Base-by-base conservation (phyloP, 2,888 invertebrate genomes). In the Drepana falcataria region DNA sequence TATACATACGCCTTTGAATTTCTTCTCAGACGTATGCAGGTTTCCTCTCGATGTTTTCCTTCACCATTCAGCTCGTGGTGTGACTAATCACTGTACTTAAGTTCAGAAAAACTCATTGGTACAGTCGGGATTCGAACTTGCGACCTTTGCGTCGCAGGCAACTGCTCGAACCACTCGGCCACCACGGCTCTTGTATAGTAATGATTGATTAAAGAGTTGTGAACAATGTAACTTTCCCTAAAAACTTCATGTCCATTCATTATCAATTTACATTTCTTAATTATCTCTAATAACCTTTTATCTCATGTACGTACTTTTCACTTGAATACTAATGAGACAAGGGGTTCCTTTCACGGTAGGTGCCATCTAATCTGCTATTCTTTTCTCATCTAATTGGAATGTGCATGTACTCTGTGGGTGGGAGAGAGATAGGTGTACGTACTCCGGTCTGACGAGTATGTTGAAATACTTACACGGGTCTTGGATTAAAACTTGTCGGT, bases 391-490 rank as follows among this genome's bases (percentile, higher is more conserved):
- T 59, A 58, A 59, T 58, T 56, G 58, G 58, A 59, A 59, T 62
- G 55, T 54, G 51, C 53, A 53, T 48, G 21, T n/a, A 51, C 21
- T n/a, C 34, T 55, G 59, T 61, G 51, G 51, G 67, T 48, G 53
- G 51, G 69, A 63, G 53, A 55, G 69, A 73, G 64, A 67, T 61
- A 63, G 71, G 60, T 56, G 52, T 57, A 67, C 60, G 63, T 60
- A 58, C 64, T 64, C 70, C 73, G 75, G 73, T 73, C 71, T 74
- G 75, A 73, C 74, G 75, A 73, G 74, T 63, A 82, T 85, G 88
- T 89, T 86, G 85, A 88, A 88, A 88, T 85, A 83, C 84, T 83
- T 85, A 85, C 86, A 83, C 78, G 83, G 77, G 77, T 77, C 79
- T 77, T 82, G 85, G 83, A 87, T 87, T 89, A 87, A 83, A 83